Conservation (phyloP, 2,888 invertebrate genomes). For the Caenorhabditis sp. region DNA sequence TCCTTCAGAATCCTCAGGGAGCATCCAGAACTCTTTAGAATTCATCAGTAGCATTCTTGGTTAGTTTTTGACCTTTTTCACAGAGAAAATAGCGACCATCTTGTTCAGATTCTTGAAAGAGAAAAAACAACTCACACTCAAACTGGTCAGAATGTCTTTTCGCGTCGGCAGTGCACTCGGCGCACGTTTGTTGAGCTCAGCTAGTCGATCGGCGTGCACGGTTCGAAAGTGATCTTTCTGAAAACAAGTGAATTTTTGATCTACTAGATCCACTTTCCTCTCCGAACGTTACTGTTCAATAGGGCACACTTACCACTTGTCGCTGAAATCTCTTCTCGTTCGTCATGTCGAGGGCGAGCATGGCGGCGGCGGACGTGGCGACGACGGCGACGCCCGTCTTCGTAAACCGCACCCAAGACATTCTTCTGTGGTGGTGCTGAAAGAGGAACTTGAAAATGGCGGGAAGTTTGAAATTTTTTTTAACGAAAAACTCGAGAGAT, state of each 20-base stretch:
- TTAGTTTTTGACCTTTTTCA: too few species aligned
- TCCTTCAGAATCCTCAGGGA: too few species aligned
- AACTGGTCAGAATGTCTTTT: slow-evolving; percentile 89
- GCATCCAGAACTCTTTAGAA: too few species aligned
- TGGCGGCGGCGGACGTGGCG: slow-evolving; percentile 65
- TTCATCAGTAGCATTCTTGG: too few species aligned
- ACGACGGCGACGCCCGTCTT: slow-evolving; percentile 56
- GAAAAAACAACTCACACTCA: slow-evolving; percentile 86
- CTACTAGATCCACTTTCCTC: too few species aligned
- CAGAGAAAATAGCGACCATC: too few species aligned
- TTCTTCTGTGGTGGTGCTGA: neutral
- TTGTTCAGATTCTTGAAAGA: too few species aligned
- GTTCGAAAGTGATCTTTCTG: slow-evolving; percentile 81
- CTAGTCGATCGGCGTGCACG: slow-evolving; percentile 79
- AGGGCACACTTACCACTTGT: slow-evolving; percentile 71
- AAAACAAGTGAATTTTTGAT: neutral
- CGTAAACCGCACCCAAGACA: slow-evolving; percentile 67
- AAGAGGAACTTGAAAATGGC: neutral
- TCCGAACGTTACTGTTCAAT: neutral
- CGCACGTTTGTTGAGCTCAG: slow-evolving; percentile 81
- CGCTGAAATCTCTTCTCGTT: slow-evolving; percentile 79
- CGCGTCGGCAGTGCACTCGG: slow-evolving; percentile 87
- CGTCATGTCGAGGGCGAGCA: slow-evolving; percentile 75
- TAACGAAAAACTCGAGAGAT: neutral
- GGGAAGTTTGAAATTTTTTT: neutral